Evolutionary conservation across 2,113 vertebrate genomes (phyloP), one percentile per base, ranked within the genome.

Genomic region (Thinocorus orbignyianus): DNA sequence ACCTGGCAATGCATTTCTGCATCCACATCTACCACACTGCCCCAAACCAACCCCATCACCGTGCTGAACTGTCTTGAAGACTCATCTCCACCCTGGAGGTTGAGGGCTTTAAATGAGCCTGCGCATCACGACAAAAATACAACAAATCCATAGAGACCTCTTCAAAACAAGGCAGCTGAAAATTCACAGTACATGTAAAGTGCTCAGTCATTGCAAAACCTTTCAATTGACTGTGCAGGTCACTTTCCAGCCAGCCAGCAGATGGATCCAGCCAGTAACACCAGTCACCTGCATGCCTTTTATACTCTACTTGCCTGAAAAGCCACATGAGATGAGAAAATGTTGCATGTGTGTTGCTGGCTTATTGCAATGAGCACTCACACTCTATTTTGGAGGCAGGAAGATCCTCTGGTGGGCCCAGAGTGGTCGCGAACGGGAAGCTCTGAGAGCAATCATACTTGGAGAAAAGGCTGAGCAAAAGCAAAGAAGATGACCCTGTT

Each of bases 351-450:
- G 26, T 58, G 16, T 58, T 33, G 25, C 55, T 86, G 51, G 31
- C 17, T 83, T 72, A 9, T 17, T 61, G 77, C 54, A 77, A 7
- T 8, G 15, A 81, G 25, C 30, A 4, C 48, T 61, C 18, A 31
- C 5, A 44, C 0, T 4, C n/a, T 20, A 10, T 13, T 5, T 0
- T 0, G 0, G 46, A 73, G 9, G 23, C 17, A 70, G 10, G 12
- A 37, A 54, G 33, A 74, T 62, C n/a, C 23, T 58, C 12, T 2
- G 2, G 22, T 37, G 42, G 42, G 23, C 23, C 73, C 46, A 74
- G n/a, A 4, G 17, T 22, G 54, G 48, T 7, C 2, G 1, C 0
- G 2, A 81, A 66, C 13, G 23, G 18, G 13, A 52, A 80, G 37
- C 8, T 16, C 28, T 58, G 12, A 46, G n/a, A 48, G 23, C 65